A percentile compares a stretch with the other conserved stretches of the same genome.
These are phyloP conservation scores for Temnothorax ravouxi DNA, from an alignment of 2,888 invertebrate genomes.

Conservation along the genomic window DNA sequence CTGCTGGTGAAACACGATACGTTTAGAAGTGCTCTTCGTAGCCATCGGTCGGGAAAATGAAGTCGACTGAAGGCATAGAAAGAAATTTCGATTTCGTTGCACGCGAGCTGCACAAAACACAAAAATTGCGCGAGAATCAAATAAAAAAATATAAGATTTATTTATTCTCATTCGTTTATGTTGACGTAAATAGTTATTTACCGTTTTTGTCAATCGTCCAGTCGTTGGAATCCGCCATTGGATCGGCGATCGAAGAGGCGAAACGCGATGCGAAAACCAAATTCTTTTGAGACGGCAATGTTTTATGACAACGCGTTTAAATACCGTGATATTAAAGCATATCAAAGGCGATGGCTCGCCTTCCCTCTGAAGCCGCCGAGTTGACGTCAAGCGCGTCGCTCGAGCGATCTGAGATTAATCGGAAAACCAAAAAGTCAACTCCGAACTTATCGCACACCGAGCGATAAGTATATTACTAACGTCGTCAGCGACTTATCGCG, in stretches of 20 bases:
- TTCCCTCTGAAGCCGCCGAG: too few relatives aligned
- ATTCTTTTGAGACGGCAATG: neutral
- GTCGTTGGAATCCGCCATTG: neutral
- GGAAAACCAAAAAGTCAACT: neutral
- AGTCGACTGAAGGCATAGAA: neutral
- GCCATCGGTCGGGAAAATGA: neutral
- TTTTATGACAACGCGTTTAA: too few relatives aligned
- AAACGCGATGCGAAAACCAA: neutral
- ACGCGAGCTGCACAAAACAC: neutral
- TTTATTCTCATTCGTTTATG: neutral
- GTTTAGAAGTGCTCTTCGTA: neutral
- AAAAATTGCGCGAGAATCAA: neutral
- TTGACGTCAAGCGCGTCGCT: neutral
- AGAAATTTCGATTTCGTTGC: neutral
- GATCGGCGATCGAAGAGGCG: too few relatives aligned
- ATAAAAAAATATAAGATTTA: neutral
- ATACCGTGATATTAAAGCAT: neutral
- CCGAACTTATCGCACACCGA: too few relatives aligned
- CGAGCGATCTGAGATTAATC: neutral
- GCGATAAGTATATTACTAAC: neutral
- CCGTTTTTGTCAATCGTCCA: neutral
- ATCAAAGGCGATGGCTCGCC: too few relatives aligned
- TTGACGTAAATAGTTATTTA: neutral
- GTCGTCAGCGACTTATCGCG: conserved; percentile 11
- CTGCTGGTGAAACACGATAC: neutral